Base-by-base conservation (phyloP, 1,140 invertebrate species). In the Colletes gigas region DNA sequence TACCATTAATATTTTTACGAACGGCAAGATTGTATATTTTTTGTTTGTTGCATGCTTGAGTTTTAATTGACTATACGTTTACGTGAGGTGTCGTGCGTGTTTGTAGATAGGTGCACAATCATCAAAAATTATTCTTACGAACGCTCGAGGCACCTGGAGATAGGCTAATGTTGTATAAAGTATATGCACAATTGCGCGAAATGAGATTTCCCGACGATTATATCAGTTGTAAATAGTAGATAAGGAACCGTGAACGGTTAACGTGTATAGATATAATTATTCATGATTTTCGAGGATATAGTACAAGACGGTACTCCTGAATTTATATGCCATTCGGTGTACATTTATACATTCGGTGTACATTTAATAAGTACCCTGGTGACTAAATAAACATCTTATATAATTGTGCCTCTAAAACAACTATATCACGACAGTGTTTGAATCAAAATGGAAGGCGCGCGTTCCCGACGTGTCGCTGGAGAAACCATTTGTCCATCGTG, bases 281-380 rank as follows among this genome's bases (percentile, higher is more conserved):
- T 71, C 52, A 54, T 77, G 73, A 83, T 60, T 73, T 81, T 70
- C 52, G n/a, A 78, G 50, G 21, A 78, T 75, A 83, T 78, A 86
- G 85, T 87, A 87, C 85, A 86, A 86, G 84, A 74, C 50, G 73
- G 63, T 71, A 86, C 77, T 81, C 21, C 44, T 85, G 72, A 74
- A 86, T 84, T 77, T 83, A 82, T 84, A 87, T 88, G 73, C 76
- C 72, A 88, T 88, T 84, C 68, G 74, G 78, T 84, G 82, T 86
- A 87, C 75, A 69, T 68, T 74, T 73, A 65, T 65, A 65, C 41
- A 10, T 83, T 84, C 81, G 68, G 41, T 87, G 84, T 86, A 87
- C 70, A 87, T 87, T 87, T 84, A 86, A 63, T 82, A 80, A 84
- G 78, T 88, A 84, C 83, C 83, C 82, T 82, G 82, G 72, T 79